Conservation (phyloP, 2,113 vertebrate genomes). For the Malurus melanocephalus region DNA sequence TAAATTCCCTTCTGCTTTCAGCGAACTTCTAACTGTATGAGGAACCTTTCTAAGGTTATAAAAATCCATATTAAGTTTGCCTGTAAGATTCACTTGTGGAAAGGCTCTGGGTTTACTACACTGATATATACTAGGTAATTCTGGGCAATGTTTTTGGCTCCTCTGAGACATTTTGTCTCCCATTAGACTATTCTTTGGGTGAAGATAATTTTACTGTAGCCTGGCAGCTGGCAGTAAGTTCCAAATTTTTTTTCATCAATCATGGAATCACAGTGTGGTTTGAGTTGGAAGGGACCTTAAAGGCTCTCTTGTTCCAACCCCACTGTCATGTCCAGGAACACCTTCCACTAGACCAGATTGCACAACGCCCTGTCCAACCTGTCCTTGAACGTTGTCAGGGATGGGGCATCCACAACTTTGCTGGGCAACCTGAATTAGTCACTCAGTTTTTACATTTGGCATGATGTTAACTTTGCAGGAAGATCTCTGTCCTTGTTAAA, state of each 20-base stretch:
- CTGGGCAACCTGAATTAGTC: background rate
- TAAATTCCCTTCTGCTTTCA: conserved; percentile 21
- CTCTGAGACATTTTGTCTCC: background rate
- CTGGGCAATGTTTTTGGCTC: background rate
- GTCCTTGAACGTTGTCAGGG: background rate
- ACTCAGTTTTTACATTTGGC: background rate
- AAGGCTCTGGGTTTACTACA: background rate
- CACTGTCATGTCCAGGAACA: background rate
- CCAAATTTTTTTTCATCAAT: background rate
- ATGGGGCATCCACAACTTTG: background rate
- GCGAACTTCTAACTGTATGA: background rate
- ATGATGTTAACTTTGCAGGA: background rate
- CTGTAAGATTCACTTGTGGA: background rate
- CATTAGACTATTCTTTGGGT: background rate
- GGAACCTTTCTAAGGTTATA: background rate
- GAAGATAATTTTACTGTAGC: background rate
- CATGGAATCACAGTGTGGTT: background rate
- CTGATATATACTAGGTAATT: background rate
- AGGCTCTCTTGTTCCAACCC: background rate
- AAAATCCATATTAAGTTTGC: background rate
- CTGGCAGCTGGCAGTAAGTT: background rate
- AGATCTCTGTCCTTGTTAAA: background rate
- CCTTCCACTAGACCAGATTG: background rate
- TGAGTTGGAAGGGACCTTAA: background rate
- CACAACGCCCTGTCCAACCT: background rate